Conservation (phyloP, 2,888 invertebrate species). For the Teinopalpus imperialis region DNA sequence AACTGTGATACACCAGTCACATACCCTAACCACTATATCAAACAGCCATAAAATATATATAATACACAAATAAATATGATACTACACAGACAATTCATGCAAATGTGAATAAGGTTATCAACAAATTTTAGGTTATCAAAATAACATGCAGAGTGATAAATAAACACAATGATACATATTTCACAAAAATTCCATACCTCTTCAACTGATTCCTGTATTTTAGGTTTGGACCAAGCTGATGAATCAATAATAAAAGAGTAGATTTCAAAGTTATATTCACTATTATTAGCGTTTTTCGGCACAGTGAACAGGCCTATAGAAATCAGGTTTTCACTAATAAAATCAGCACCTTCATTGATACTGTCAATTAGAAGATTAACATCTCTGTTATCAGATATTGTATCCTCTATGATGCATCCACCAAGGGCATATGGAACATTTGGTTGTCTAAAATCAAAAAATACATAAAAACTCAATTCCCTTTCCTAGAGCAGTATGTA, state of each 20-base stretch:
- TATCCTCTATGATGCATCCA: slow-evolving; percentile 71
- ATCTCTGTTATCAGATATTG: slow-evolving; percentile 47
- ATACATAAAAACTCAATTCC: too few species aligned
- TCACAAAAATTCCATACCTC: slow-evolving; percentile 49
- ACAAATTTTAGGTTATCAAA: too few species aligned
- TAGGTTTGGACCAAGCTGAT: slow-evolving; percentile 56
- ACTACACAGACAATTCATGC: too few species aligned
- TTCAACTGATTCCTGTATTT: slow-evolving; percentile 56
- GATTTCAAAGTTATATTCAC: slow-evolving; percentile 58
- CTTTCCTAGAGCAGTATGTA: too few species aligned
- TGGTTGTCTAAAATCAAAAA: slow-evolving; percentile 59
- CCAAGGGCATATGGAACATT: slow-evolving; percentile 68
- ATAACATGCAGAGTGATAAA: too few species aligned
- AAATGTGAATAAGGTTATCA: too few species aligned
- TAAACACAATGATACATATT: too few species aligned
- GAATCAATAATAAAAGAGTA: slow-evolving; percentile 63
- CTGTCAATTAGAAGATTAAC: slow-evolving; percentile 49
- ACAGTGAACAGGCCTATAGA: slow-evolving; percentile 65
- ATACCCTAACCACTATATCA: too few species aligned
- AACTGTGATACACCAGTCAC: too few species aligned
- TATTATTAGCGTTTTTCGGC: slow-evolving; percentile 43
- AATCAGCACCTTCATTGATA: slow-evolving; percentile 47
- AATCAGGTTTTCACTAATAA: slow-evolving; percentile 58
- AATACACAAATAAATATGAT: too few species aligned
- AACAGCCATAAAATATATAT: too few species aligned